Evolutionary conservation across 2,797 vertebrate genomes (phyloP).

Genomic region (Gadopsis bispinosus): DNA sequence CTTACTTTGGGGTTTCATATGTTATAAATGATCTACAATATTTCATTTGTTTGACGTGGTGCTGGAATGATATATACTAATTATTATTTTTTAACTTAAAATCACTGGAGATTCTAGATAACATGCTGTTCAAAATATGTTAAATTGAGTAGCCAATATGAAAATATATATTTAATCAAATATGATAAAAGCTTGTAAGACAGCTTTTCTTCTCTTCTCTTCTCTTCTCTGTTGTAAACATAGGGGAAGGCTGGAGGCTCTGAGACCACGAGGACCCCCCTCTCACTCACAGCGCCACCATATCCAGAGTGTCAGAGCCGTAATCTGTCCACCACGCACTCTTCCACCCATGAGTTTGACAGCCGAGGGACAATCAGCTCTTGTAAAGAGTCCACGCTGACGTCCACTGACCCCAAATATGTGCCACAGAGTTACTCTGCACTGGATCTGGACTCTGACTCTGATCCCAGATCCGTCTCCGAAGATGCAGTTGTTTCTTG

Average conservation of each 20-base stretch:
- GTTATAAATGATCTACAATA: background rate
- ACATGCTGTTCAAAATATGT: background rate
- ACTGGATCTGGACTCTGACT: slow-evolving; percentile 71
- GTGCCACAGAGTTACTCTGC: slow-evolving; percentile 55
- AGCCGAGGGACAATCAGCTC: slow-evolving; percentile 33
- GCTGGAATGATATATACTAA: background rate
- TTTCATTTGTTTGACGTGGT: background rate
- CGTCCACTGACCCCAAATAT: slow-evolving; percentile 58
- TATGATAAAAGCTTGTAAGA: background rate
- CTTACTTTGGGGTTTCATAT: background rate
- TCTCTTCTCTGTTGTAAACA: slow-evolving; percentile 29
- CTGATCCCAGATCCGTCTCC: slow-evolving; percentile 73
- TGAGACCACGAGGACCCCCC: slow-evolving; percentile 49
- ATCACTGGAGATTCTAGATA: background rate
- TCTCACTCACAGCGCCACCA: slow-evolving; percentile 41
- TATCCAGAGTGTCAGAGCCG: slow-evolving; percentile 43
- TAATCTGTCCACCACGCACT: slow-evolving; percentile 41
- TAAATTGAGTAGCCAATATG: slow-evolving; percentile 5
- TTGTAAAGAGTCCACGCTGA: slow-evolving; percentile 26
- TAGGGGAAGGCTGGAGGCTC: slow-evolving; percentile 65
- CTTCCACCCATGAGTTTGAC: slow-evolving; percentile 45
- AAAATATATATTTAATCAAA: background rate
- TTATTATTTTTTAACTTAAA: background rate
- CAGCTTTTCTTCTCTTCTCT: background rate
- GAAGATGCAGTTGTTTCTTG: slow-evolving; percentile 58